phyloP scores from a whole-genome alignment of 2,113 vertebrate species.

The Hippocampus abdominalis region DNA sequence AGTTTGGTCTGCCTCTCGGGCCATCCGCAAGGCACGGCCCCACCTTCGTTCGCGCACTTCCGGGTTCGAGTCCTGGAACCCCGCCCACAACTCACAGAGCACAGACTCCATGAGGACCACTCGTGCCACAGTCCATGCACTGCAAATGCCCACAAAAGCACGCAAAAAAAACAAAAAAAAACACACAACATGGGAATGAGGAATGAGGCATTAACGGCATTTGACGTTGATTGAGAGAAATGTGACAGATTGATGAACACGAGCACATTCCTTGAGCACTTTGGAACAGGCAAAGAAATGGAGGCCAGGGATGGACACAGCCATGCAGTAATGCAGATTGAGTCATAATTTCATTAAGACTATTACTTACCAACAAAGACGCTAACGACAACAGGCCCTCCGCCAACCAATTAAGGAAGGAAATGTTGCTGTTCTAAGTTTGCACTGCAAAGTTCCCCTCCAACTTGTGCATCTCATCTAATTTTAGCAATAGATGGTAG shows the following conservation, averaged over 20 bases:
- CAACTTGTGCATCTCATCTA: slow-evolving; percentile 1
- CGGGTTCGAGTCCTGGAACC: slow-evolving; percentile 88
- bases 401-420: slow-evolving; percentile 31
- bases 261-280: slow-evolving; percentile 35
- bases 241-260: slow-evolving; percentile 48
- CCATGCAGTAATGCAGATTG: slow-evolving; percentile 43
- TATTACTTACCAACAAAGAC: slow-evolving; percentile 5
- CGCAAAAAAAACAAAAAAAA: slow-evolving; percentile 6
- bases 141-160: slow-evolving; percentile 73
- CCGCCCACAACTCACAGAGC: slow-evolving; percentile 92
- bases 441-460: not conserved
- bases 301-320: slow-evolving; percentile 36
- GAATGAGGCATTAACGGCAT: slow-evolving; percentile 46
- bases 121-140: slow-evolving; percentile 88
- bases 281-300: slow-evolving; percentile 23
- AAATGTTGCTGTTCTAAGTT: slow-evolving; percentile 1
- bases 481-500: slow-evolving; percentile 18
- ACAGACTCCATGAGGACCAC: slow-evolving; percentile 95
- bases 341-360: slow-evolving; percentile 12
- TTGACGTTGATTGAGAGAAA: slow-evolving; percentile 49
- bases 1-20: slow-evolving; percentile 87
- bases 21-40: slow-evolving; percentile 78
- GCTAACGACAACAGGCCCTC: slow-evolving; percentile 21
- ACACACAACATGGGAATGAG: slow-evolving; percentile 47
- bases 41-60: slow-evolving; percentile 79